Conservation (phyloP, 2,797 vertebrate genomes). For the Characodon lateralis region DNA sequence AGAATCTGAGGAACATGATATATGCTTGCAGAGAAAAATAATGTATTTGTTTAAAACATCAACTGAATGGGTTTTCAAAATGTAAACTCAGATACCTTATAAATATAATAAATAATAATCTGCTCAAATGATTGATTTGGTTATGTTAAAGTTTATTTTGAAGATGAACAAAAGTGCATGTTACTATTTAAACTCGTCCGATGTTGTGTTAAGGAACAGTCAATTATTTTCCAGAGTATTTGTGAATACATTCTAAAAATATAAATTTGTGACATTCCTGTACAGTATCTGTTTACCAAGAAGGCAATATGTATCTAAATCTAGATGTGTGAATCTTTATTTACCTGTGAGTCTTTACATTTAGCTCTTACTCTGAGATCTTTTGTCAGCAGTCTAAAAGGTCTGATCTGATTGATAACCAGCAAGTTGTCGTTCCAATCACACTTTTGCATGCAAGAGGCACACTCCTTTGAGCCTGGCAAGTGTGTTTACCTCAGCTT, state of each 20-base stretch:
- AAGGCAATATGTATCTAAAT: background rate
- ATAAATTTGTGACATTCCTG: background rate
- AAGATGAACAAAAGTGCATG: too few species aligned
- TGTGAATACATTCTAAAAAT: background rate
- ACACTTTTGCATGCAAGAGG: conserved; percentile 43
- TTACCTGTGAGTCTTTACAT: conserved; percentile 10
- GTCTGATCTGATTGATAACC: conserved; percentile 37
- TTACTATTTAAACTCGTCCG: too few species aligned
- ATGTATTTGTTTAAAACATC: too few species aligned
- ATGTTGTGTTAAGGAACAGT: too few species aligned
- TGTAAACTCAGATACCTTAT: too few species aligned
- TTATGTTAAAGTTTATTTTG: too few species aligned
- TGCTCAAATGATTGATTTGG: too few species aligned
- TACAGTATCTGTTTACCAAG: background rate
- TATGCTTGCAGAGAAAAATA: too few species aligned
- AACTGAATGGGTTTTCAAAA: too few species aligned
- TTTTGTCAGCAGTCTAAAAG: conserved; percentile 32
- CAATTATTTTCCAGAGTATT: too few species aligned
- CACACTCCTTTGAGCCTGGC: conserved; percentile 25
- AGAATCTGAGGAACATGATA: too few species aligned
- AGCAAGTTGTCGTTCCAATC: conserved; percentile 55
- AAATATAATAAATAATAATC: too few species aligned
- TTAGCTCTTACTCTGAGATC: conserved; percentile 1
- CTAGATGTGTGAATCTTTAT: background rate
- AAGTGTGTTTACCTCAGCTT: conserved; percentile 59